phyloP scores from a whole-genome alignment of 2,113 vertebrate genomes.

The Chloropsis hardwickii region DNA sequence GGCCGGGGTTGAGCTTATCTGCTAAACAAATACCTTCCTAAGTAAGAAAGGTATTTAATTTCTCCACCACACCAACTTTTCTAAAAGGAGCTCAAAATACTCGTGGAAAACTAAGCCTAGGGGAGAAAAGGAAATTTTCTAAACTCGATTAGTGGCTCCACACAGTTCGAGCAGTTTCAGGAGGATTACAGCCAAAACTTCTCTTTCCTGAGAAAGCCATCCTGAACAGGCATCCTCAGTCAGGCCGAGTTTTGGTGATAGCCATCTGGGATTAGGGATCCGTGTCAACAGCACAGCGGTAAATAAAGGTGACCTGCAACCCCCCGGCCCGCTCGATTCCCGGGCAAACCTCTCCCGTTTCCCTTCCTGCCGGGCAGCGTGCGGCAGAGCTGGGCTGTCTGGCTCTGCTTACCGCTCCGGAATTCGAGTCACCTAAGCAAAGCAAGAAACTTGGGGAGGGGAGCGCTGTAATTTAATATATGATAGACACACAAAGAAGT shows the following conservation, averaged over 20 bases:
- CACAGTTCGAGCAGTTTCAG: neutral
- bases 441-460: neutral
- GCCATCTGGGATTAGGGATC: neutral
- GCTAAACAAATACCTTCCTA: constrained; percentile 50
- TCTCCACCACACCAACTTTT: constrained; percentile 33
- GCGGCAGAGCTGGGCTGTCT: neutral
- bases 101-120: constrained; percentile 16
- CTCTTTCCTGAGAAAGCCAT: neutral
- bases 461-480: neutral
- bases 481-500: constrained; percentile 8
- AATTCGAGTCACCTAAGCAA: constrained; percentile 8
- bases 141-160: constrained; percentile 2
- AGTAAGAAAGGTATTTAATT: constrained; percentile 37
- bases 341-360: neutral
- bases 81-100: constrained; percentile 43
- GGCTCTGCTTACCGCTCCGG: neutral
- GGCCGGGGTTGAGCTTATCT: constrained; percentile 47
- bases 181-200: neutral
- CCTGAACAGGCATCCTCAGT: neutral
- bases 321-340: neutral
- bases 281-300: neutral
- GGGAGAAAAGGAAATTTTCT: constrained; percentile 7
- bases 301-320: constrained; percentile 10
- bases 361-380: neutral
- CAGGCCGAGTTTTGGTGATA: neutral